Base-by-base conservation (phyloP, 2,113 vertebrate genomes). In the Lethenteron reissneri region DNA sequence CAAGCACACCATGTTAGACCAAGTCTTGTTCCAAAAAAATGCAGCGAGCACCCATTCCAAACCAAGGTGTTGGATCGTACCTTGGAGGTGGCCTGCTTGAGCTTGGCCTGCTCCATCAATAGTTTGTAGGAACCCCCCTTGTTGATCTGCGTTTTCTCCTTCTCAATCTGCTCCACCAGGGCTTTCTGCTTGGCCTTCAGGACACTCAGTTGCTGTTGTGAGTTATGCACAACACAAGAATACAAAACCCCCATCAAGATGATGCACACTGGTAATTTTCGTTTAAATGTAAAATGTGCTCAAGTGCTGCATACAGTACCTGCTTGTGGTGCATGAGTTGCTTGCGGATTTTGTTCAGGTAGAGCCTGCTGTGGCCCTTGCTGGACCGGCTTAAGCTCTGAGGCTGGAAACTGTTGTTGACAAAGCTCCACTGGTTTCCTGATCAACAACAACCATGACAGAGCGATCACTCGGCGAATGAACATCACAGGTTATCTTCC, bases 121-220 rank as follows among this genome's bases (percentile, higher is more conserved):
- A 99, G 86, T 80, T 99, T 99, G 81, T 99, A 99, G 74, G 92
- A 97, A 75, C 92, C 96, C 80, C 92, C 92, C 82, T 99, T 99
- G 85, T 92, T 97, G 85, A 90, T 97, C 78, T 99, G 94, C 80
- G 94, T 91, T 85, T 99, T 99, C 84, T 99, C 94, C 83, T 99
- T 99, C 84, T 99, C 94, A 73, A 99, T 97, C 79, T 97, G 94
- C 81, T 99, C 94, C 78, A 99, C 91, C 83, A 99, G 84, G 83
- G 90, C 92, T 83, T 97, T 99, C 84, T 99, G 94, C 83, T 97
- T 99, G 75, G 91, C 92, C 86, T 99, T 99, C 84, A 99, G 80
- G 80, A 99, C 82, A 82, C 96, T 97, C 83, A 99, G 84, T 95
- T 99, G 94, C 94, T 99, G 82, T 82, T 89, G 83, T 80, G 88